These are phyloP conservation scores for Sciurus niger DNA, from an alignment of 2,113 vertebrate species.

Conservation along the genomic window DNA sequence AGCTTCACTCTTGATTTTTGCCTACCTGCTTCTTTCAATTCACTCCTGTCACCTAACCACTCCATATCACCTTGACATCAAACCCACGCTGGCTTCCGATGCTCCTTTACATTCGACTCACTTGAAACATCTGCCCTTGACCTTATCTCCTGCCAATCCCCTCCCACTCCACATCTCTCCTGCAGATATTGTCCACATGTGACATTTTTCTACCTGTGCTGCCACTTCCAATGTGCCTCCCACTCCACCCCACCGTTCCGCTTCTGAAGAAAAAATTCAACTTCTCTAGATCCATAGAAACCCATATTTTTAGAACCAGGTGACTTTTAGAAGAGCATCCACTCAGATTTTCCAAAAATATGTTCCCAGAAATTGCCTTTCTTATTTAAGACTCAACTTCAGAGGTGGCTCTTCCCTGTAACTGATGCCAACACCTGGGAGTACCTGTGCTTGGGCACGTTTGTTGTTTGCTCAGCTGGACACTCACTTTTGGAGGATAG, in stretches of 20 bases:
- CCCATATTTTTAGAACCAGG: neutral
- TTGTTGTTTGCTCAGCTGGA: neutral
- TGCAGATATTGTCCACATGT: neutral
- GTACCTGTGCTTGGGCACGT: neutral
- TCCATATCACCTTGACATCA: neutral
- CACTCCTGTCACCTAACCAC: neutral
- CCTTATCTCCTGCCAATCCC: too few relatives aligned
- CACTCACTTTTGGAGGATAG: neutral
- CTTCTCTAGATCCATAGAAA: neutral
- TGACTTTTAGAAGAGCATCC: neutral
- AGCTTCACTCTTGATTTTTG: neutral
- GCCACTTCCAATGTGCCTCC: neutral
- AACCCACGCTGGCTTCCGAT: neutral
- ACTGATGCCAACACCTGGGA: neutral
- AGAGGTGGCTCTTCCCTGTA: neutral
- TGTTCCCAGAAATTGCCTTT: neutral
- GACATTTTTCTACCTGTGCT: neutral
- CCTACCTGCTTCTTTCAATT: neutral
- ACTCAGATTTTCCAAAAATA: neutral
- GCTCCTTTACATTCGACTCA: neutral
- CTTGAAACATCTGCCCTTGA: neutral
- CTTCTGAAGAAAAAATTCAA: slow-evolving; percentile 5
- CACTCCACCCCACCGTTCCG: neutral
- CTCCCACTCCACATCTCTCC: neutral
- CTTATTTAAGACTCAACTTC: neutral